phyloP scores from a whole-genome alignment of 2,797 vertebrate species.

The Geotrypetes seraphini region DNA sequence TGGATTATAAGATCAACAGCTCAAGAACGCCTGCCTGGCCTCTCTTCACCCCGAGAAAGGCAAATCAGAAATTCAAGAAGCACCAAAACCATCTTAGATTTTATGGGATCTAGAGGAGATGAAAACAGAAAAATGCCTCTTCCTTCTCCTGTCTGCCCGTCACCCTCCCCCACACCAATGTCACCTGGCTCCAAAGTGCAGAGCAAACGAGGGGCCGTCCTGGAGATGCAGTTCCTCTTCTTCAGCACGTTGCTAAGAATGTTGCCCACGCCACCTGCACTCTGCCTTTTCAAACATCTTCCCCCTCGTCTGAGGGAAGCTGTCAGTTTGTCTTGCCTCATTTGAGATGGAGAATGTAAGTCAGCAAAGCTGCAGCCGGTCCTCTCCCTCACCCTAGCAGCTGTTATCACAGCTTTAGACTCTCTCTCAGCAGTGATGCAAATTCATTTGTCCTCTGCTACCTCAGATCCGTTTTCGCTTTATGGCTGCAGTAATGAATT shows the following conservation, averaged over 20 bases:
- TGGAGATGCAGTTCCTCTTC: conserved; percentile 87
- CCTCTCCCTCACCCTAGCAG: neutral
- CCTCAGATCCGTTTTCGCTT: neutral
- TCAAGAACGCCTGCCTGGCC: too few relatives aligned
- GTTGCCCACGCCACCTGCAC: conserved; percentile 73
- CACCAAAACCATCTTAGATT: too few relatives aligned
- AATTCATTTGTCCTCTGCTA: neutral
- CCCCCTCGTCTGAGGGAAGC: conserved; percentile 69
- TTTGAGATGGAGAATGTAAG: conserved; percentile 9
- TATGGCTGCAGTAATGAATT: neutral
- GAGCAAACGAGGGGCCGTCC: conserved; percentile 86
- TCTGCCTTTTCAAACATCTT: conserved; percentile 58
- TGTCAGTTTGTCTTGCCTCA: conserved; percentile 72
- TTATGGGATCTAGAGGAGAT: neutral
- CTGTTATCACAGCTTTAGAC: neutral
- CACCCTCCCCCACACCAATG: too few relatives aligned
- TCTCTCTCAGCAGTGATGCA: neutral
- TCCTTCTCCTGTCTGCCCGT: too few relatives aligned
- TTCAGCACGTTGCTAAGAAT: conserved; percentile 91
- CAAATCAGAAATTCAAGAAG: too few relatives aligned
- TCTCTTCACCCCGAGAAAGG: too few relatives aligned
- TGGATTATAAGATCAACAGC: too few relatives aligned
- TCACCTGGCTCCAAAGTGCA: conserved; percentile 96
- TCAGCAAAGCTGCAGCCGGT: neutral
- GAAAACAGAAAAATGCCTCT: too few relatives aligned